Conservation (phyloP, 1,140 invertebrate species). For the Drosophila punjabiensis region DNA sequence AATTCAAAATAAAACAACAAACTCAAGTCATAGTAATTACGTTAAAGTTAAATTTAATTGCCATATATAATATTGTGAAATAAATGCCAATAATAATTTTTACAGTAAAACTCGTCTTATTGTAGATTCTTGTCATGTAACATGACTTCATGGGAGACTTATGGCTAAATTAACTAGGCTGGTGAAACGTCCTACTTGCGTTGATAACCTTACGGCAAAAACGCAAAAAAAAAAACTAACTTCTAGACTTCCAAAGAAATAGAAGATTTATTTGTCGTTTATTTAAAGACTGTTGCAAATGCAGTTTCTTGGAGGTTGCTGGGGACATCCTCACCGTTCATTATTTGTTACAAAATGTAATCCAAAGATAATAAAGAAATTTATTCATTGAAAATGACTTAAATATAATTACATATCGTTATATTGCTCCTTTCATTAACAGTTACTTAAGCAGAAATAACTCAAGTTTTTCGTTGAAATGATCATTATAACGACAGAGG, state of each 20-base stretch:
- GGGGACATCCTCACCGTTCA: too few species aligned
- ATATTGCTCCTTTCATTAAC: neutral
- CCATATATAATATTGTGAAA: conserved; percentile 70
- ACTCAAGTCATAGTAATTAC: conserved; percentile 83
- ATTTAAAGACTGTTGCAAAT: too few species aligned
- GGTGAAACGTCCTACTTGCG: too few species aligned
- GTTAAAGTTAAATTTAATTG: conserved; percentile 74
- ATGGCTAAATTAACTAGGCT: too few species aligned
- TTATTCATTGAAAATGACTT: neutral
- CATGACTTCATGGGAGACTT: too few species aligned
- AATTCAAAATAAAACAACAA: conserved; percentile 49
- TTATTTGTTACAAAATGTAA: too few species aligned
- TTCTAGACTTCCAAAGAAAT: too few species aligned
- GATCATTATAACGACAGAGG: neutral
- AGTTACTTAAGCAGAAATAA: neutral
- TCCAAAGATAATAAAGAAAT: neutral
- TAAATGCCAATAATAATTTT: conserved; percentile 72
- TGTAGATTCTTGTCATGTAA: neutral
- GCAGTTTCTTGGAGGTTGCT: too few species aligned
- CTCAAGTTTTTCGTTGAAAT: neutral
- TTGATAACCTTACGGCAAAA: too few species aligned
- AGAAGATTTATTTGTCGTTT: too few species aligned
- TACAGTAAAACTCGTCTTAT: conserved; percentile 63
- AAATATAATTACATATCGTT: neutral
- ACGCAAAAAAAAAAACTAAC: too few species aligned